Percentiles rank a stretch among this genome's conserved stretches.
These are phyloP conservation scores for Campoletis sonorensis DNA, from an alignment of 1,140 invertebrate genomes.

Conservation along the genomic window DNA sequence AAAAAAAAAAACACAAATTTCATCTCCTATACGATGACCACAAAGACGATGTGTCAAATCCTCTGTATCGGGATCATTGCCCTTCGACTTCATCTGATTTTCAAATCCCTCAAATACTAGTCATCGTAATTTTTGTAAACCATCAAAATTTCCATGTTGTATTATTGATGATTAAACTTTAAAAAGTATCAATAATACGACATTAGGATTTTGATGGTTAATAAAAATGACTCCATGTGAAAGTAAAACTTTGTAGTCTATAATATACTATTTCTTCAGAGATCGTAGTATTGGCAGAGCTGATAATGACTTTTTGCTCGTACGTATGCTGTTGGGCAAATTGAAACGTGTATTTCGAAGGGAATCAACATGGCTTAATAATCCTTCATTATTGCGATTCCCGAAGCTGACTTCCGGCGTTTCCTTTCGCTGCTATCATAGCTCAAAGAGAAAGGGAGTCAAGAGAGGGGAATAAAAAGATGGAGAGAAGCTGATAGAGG, in stretches of 20 bases:
- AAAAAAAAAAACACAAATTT: no score
- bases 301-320: constrained; percentile 65
- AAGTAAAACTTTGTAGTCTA: constrained; percentile 52
- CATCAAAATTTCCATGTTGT: no score
- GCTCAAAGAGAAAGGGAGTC: constrained; percentile 24
- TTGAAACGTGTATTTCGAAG: constrained; percentile 52
- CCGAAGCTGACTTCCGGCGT: constrained; percentile 43
- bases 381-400: constrained; percentile 57
- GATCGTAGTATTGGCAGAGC: constrained; percentile 51
- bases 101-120: no score
- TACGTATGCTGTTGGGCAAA: not conserved
- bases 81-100: no score
- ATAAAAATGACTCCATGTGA: no score
- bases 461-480: constrained; percentile 49
- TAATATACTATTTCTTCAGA: constrained; percentile 24
- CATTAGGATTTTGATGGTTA: no score
- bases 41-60: no score
- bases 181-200: no score
- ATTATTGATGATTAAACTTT: no score
- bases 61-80: no score
- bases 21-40: no score
- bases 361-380: constrained; percentile 59
- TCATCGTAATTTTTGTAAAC: no score
- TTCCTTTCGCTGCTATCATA: constrained; percentile 22
- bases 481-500: not conserved